Evolutionary conservation across 1,140 invertebrate species (phyloP), one percentile per base, ranked within the genome.

Genomic region (Drosophila repleta): DNA sequence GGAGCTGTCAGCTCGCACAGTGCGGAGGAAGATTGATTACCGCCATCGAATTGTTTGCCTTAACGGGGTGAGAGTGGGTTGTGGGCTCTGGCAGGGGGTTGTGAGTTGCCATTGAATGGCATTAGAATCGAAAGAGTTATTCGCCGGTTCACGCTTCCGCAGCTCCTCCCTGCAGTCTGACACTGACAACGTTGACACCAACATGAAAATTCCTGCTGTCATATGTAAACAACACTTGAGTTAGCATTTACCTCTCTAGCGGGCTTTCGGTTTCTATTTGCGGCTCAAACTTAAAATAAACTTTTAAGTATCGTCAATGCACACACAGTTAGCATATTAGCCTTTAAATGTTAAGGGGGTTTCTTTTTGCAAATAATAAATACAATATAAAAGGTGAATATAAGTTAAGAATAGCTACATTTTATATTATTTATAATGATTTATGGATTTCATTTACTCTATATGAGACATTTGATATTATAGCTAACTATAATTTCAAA

Each of bases 11-110:
- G 66, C 85, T 84, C 66, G 74, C 73, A 78, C 72, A 77, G 90
- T 85, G 83, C 90, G 78, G 87, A 91, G 85, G 88, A 91, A 91
- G 90, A 91, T 91, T 91, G 90, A 91, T 91, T 91, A 91, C 90
- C 84, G 90, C 90, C 90, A 91, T 91, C 89, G 79, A 91, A 91
- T 80, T 90, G 82, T 90, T 88, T 90, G 88, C 77, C 79, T 49
- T 89, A 39, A 64, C 41, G 61, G 65, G 74, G 51, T 74, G 76
- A 20, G n/a, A 13, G n/a, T 3, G 20, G n/a, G 21, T 17, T 26
- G 15, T 52, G 55, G 48, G 37, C 65, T 26, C 49, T 26, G 39
- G 29, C 17, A 20, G 21, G 37, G 41, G 45, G 63, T 48, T 74
- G 58, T 15, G 48, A 67, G 68, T 65, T 85, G 79, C 74, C 64